Conservation (phyloP, 2,888 invertebrate species). For the Athalia circularis region DNA sequence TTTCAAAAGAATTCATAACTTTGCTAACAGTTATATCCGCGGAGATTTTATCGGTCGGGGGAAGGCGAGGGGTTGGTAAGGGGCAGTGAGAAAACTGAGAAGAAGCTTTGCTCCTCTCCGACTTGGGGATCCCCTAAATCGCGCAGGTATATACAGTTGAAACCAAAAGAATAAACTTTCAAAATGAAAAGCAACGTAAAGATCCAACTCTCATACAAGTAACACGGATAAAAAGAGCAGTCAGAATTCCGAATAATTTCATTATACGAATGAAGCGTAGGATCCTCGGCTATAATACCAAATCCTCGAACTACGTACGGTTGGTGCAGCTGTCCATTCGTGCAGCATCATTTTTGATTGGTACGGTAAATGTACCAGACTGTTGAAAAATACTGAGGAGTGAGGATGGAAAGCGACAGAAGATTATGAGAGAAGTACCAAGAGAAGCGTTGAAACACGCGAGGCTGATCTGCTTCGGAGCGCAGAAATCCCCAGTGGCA, state of each 20-base stretch:
- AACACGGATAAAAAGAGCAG: no score
- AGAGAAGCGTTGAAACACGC: conserved; percentile 61
- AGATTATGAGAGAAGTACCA: conserved; percentile 39
- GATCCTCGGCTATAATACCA: no score
- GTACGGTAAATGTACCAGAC: background rate
- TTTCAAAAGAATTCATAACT: conserved; percentile 72
- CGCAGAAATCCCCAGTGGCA: conserved; percentile 72
- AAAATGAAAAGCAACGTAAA: no score
- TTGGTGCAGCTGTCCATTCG: no score
- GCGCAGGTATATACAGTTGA: no score
- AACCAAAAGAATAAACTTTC: no score
- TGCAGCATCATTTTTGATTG: background rate
- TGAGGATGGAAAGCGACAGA: background rate
- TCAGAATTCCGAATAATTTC: no score
- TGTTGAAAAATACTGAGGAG: no score
- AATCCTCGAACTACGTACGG: no score
- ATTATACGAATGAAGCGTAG: no score
- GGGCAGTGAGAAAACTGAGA: conserved; percentile 46
- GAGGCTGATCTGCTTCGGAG: conserved; percentile 72
- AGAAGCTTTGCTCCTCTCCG: conserved; percentile 51
- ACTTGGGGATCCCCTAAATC: conserved; percentile 20
- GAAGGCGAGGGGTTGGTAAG: conserved; percentile 41
- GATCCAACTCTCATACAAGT: no score
- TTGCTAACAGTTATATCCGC: conserved; percentile 57
- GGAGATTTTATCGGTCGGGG: conserved; percentile 54